Evolutionary conservation across 2,797 vertebrate genomes (phyloP).

Genomic region (Pseudotriccus pelzelni): DNA sequence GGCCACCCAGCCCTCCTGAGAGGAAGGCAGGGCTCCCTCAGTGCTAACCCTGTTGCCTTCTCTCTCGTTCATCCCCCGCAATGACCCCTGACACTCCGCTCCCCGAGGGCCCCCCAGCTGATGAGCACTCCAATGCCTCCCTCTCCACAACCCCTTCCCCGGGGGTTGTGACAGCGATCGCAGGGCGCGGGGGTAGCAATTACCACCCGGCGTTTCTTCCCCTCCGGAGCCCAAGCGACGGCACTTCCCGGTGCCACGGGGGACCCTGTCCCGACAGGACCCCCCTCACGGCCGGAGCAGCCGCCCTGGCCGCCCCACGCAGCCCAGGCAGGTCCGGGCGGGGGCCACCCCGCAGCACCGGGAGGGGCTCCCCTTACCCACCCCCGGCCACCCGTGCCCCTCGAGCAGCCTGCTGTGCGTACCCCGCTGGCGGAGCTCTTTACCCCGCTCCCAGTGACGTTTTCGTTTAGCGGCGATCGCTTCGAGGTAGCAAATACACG

Average conservation of each 20-base stretch:
- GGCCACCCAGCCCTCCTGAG: neutral
- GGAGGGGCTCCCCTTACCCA: neutral
- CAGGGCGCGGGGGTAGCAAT: neutral
- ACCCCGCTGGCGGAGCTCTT: neutral
- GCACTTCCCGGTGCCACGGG: neutral
- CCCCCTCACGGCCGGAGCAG: neutral
- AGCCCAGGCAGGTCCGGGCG: neutral
- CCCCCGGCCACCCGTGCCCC: too few species aligned
- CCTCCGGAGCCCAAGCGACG: too few species aligned
- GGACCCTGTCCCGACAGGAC: neutral
- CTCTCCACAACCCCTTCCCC: neutral
- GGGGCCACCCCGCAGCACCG: neutral
- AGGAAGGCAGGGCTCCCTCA: neutral
- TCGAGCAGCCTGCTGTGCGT: neutral
- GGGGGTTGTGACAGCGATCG: accelerated
- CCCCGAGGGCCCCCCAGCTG: accelerated
- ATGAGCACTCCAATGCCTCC: neutral
- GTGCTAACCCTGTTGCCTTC: neutral
- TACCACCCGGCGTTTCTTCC: too few species aligned
- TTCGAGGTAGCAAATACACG: neutral
- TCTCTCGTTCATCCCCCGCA: neutral
- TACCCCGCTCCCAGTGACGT: neutral
- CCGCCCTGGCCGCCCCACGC: neutral
- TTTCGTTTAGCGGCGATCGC: neutral
- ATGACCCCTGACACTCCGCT: accelerated